Evolutionary conservation across 2,797 vertebrate genomes (phyloP), one percentile per base, ranked within the genome.

Genomic region (Taeniopygia guttata): DNA sequence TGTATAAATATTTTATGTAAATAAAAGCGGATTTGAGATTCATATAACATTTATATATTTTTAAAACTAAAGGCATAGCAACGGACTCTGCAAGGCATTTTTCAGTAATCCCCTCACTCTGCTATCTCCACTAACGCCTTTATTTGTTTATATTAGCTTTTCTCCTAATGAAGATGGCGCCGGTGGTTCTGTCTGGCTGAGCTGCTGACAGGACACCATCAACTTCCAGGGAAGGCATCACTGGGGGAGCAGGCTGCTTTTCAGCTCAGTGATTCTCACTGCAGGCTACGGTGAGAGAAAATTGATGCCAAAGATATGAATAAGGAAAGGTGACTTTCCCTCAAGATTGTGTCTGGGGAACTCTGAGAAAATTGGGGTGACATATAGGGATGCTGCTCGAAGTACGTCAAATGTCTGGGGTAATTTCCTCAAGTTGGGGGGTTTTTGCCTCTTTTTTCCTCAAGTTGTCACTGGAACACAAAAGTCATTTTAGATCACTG

Each of bases 1-100:
- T 96, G 95, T 96, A 95, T 96, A 98, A 97, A 97, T 96, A 97
- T 97, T 97, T 98, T 97, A 97, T 97, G 96, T 97, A 98, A 98
- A 97, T 98, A 97, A 95, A 96, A 93, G 90, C 9, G 60, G 91
- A 96, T 97, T 96, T 95, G 89, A 97, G 96, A 97, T 95, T 96
- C 96, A 95, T 97, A 93, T 94, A 97, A 95, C 96, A 95, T 97
- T 97, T 97, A 96, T 88, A 94, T 96, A 94, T 92, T 97, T 97
- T 95, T 97, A 96, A 97, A 96, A 91, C 79, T 73, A 86, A 86
- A 93, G 85, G 76, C 93, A 46, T 2, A 63, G 63, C 74, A 92
- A 94, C 90, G 83, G 94, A 89, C 84, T 95, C 94, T 84, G 92
- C 74, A 95, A 86, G 94, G 81, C 90, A 64, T 94, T 97, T 97